Base-by-base conservation (phyloP, 2,888 invertebrate genomes). In the Phortica magna region DNA sequence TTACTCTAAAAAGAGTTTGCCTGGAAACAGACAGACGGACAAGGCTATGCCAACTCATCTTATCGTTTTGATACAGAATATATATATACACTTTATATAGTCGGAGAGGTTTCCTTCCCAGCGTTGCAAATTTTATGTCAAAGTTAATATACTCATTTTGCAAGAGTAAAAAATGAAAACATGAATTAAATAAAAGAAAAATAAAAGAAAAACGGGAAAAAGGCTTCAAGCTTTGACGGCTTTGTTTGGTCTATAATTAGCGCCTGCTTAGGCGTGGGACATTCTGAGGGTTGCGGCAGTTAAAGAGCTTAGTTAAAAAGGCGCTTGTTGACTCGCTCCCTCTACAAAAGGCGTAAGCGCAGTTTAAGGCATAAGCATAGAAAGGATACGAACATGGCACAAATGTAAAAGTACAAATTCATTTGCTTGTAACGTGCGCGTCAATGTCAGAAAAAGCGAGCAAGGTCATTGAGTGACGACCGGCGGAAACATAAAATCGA, bases 241-340 rank as follows among this genome's bases (percentile, higher is more conserved):
- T 76, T 67, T 81, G 79, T 80, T 84, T 83, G 84, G 83, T 82
- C 85, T 88, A 88, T 88, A 85, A 85, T 85, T 85, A 87, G 67
- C 64, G 42, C 1, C 22, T 41, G 41, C 48, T 73, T 48, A 67
- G 31, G 31, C 3, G 2, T 31, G 31, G 31, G 31, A 4, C 31
- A 31, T 31, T 31, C 31, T 31, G 31, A 31, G 2, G 31, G 31
- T 31, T 31, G 31, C 2, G 31, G 31, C 31, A 31, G 31, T 31
- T 31, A 31, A 31, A 31, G 2, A 2, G 48, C 48, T 48, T 9
- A 48, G 9, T 6, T 9, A 48, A 64, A 64, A 14, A 14, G 14
- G 22, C 22, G 22, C 19, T 61, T 19, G 22, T 61, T 61, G 3
- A 1, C 31, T 61, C 3, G 61, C 59, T 22, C 10, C 22, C 59